A percentile compares a stretch with the other conserved stretches of the same genome.
Evolutionary conservation across 2,797 vertebrate genomes (phyloP).

Genomic region (Microctenopoma steveboyesi): DNA sequence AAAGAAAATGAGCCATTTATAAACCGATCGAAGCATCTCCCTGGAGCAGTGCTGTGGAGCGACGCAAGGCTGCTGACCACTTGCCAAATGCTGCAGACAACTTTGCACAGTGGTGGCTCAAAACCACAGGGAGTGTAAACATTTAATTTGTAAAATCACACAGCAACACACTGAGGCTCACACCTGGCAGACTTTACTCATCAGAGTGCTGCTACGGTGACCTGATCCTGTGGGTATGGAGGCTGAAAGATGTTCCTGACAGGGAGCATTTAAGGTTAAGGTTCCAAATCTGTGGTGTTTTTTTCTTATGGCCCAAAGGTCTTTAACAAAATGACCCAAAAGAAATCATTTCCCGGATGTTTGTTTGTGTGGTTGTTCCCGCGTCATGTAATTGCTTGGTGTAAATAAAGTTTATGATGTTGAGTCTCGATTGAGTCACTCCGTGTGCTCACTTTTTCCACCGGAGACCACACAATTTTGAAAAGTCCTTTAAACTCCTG

Average conservation of each 20-base stretch:
- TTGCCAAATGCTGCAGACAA: slow-evolving; percentile 9
- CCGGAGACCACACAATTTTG: background rate
- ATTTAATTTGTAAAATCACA: slow-evolving; percentile 2
- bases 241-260: no score
- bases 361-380: slow-evolving; percentile 35
- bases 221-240: background rate
- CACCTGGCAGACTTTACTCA: background rate
- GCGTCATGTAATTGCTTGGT: slow-evolving; percentile 30
- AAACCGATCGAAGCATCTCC: slow-evolving; percentile 3
- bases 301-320: background rate
- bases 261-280: no score
- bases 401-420: slow-evolving; percentile 28
- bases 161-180: background rate
- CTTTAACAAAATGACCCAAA: slow-evolving; percentile 5
- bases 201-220: no score
- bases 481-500: slow-evolving; percentile 16
- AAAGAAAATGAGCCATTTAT: slow-evolving; percentile 7
- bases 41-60: background rate
- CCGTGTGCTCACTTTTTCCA: slow-evolving; percentile 30
- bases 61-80: background rate
- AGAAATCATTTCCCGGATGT: slow-evolving; percentile 16
- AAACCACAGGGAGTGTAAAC: background rate
- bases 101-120: background rate
- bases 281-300: no score
- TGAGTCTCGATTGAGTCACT: slow-evolving; percentile 18